phyloP scores from a whole-genome alignment of 1,140 invertebrate genomes.

The Tenebrio molitor region DNA sequence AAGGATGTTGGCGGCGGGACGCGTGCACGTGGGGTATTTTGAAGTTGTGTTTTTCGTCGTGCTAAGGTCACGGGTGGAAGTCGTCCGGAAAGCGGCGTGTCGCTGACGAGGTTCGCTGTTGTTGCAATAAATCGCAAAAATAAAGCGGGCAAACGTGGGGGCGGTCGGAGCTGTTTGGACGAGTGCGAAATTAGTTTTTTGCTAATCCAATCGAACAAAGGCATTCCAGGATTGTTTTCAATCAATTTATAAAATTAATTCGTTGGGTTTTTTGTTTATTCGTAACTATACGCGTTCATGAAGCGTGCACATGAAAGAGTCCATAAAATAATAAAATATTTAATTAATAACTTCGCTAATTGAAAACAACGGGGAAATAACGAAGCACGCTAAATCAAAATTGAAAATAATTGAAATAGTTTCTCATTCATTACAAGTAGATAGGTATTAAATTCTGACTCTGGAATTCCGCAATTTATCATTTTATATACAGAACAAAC shows the following conservation, averaged over 20 bases:
- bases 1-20: conserved; percentile 6
- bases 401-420: conserved; percentile 59
- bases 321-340: conserved; percentile 51
- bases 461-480: conserved; percentile 55
- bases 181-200: conserved; percentile 30
- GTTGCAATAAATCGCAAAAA: too few relatives aligned
- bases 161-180: too few relatives aligned
- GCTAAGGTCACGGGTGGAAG: too few relatives aligned
- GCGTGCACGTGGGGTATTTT: too few relatives aligned
- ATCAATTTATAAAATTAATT: conserved; percentile 46
- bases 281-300: conserved; percentile 38
- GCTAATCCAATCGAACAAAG: conserved; percentile 32
- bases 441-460: conserved; percentile 54
- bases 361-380: conserved; percentile 55
- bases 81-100: too few relatives aligned
- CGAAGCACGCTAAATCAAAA: conserved; percentile 55
- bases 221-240: conserved; percentile 37
- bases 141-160: too few relatives aligned
- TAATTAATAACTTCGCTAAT: conserved; percentile 54
- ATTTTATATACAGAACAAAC: conserved; percentile 51
- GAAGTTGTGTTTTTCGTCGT: too few relatives aligned
- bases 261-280: conserved; percentile 38
- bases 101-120: too few relatives aligned
- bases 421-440: conserved; percentile 55
- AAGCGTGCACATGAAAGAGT: conserved; percentile 36